Percentiles rank a stretch among this genome's conserved stretches.
These are phyloP conservation scores for Trichogramma dendrolimi DNA, from an alignment of 2,888 invertebrate genomes.

Conservation along the genomic window DNA sequence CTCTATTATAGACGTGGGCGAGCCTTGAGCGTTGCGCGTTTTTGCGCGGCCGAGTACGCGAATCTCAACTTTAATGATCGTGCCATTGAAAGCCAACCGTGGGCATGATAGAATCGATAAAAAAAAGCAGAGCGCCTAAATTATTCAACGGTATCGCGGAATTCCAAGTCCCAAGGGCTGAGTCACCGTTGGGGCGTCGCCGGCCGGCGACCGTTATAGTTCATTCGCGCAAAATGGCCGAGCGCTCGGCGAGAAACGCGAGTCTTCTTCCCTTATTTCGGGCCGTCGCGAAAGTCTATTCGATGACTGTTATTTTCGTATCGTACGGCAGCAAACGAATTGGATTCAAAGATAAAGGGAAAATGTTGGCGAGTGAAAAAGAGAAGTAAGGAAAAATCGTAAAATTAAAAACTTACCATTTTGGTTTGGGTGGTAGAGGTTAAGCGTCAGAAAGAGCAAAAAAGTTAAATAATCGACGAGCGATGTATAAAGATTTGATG, in stretches of 20 bases:
- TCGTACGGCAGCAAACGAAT: background rate
- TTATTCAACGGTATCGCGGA: too few species aligned
- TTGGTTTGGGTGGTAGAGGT: constrained; percentile 9
- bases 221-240: constrained; percentile 15
- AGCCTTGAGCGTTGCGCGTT: too few species aligned
- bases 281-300: background rate
- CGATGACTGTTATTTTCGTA: constrained; percentile 9
- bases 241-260: background rate
- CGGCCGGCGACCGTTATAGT: constrained; percentile 28
- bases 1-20: too few species aligned
- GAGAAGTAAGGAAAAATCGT: background rate
- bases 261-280: background rate
- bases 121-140: too few species aligned
- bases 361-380: background rate
- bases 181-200: constrained; percentile 28
- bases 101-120: too few species aligned
- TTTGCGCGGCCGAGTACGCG: too few species aligned
- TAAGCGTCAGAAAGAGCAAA: background rate
- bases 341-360: background rate
- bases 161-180: constrained; percentile 11
- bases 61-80: too few species aligned
- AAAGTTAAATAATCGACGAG: constrained; percentile 11
- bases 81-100: too few species aligned
- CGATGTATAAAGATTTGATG: constrained; percentile 7
- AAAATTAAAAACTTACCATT: constrained; percentile 22